Percentiles rank a stretch among this genome's conserved stretches.
These are phyloP conservation scores for Ciconia maguari DNA, from an alignment of 2,113 vertebrate genomes.

Conservation along the genomic window DNA sequence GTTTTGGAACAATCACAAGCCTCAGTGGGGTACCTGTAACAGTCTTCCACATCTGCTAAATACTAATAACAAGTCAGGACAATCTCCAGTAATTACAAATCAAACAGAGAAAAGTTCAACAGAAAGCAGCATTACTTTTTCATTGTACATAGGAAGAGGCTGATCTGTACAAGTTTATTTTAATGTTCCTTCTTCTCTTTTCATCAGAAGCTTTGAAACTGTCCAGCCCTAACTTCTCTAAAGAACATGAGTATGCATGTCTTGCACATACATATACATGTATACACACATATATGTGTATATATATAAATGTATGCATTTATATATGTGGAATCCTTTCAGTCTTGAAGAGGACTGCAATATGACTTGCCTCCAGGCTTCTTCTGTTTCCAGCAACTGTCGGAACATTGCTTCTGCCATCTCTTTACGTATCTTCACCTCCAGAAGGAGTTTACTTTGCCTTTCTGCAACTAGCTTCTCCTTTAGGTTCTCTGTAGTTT, in stretches of 20 bases:
- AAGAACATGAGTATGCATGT: rapidly evolving
- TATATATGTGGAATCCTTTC: not conserved
- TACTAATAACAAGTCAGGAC: not conserved
- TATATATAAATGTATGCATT: not conserved
- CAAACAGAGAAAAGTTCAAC: not conserved
- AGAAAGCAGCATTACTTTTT: not conserved
- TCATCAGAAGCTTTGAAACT: not conserved
- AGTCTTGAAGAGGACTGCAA: not conserved
- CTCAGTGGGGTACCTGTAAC: not conserved
- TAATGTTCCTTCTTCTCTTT: not conserved
- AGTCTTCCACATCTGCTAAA: not conserved
- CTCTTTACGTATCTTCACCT: conserved; percentile 87
- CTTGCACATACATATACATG: not conserved
- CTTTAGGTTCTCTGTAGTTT: conserved; percentile 76
- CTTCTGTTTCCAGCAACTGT: conserved; percentile 83
- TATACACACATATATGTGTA: no score
- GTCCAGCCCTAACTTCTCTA: not conserved
- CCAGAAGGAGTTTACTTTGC: conserved; percentile 80
- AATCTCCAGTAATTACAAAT: not conserved
- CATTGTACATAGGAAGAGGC: not conserved
- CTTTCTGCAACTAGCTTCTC: conserved; percentile 78
- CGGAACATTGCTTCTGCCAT: conserved; percentile 89
- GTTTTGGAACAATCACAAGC: not conserved
- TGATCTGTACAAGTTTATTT: not conserved
- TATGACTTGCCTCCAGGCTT: conserved; percentile 74